Conservation (phyloP, 2,888 invertebrate species). For the Conus canariensis region DNA sequence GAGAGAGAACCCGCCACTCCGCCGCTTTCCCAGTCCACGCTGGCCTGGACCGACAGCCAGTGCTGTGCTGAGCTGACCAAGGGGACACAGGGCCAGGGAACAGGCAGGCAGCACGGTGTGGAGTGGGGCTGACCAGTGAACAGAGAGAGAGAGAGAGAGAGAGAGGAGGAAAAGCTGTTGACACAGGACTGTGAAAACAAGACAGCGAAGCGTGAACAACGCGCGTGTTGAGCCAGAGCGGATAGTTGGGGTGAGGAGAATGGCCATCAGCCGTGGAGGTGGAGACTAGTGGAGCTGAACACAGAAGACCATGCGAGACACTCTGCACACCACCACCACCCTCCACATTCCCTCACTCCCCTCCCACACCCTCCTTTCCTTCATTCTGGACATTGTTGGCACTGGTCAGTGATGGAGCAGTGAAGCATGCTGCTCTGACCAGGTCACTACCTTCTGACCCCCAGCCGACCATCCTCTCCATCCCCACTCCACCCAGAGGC, state of each 20-base stretch:
- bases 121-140: too few relatives aligned
- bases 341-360: neutral
- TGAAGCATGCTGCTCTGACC: slow-evolving; percentile 6
- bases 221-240: neutral
- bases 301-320: neutral
- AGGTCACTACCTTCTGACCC: slow-evolving; percentile 9
- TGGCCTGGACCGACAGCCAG: too few relatives aligned
- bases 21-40: too few relatives aligned
- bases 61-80: too few relatives aligned
- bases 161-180: neutral
- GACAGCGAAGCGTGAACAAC: neutral
- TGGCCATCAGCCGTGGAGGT: neutral
- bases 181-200: slow-evolving; percentile 28
- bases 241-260: neutral
- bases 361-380: neutral
- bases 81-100: too few relatives aligned
- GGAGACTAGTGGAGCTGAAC: neutral
- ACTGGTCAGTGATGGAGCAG: neutral
- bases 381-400: slow-evolving; percentile 4
- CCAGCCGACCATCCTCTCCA: neutral
- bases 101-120: too few relatives aligned
- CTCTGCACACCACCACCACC: neutral
- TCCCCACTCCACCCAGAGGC: too few relatives aligned
- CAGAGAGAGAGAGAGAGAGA: too few relatives aligned
- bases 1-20: too few relatives aligned